A percentile compares a stretch with the other conserved stretches of the same genome.
Conservation (phyloP, 2,797 vertebrate genomes). For the Erethizon dorsatum region DNA sequence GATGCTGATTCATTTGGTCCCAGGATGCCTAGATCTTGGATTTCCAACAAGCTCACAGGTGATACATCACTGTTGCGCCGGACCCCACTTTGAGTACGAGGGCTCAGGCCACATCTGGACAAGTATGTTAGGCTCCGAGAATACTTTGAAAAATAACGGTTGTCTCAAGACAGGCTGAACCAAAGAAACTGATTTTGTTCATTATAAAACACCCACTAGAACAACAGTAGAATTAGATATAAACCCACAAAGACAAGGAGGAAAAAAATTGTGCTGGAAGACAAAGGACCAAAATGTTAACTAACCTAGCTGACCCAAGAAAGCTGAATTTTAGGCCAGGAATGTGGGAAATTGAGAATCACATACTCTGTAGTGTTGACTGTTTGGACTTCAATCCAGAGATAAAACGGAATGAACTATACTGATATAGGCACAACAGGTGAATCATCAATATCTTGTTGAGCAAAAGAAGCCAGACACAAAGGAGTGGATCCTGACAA, state of each 20-base stretch:
- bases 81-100: background rate
- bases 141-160: background rate
- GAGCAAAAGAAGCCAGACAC: background rate
- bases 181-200: constrained; percentile 29
- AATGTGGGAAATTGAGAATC: background rate
- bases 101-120: background rate
- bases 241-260: background rate
- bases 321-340: background rate
- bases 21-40: background rate
- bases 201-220: background rate
- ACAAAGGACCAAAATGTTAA: background rate
- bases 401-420: background rate
- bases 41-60: background rate
- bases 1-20: background rate
- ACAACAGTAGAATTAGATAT: background rate
- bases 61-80: background rate
- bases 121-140: background rate
- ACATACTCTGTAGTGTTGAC: background rate
- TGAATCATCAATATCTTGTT: background rate
- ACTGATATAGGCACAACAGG: background rate
- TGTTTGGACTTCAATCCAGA: background rate
- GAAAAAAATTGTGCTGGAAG: background rate
- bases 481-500: background rate
- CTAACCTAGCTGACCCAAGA: background rate
- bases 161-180: background rate